Base-by-base conservation (phyloP, 2,888 invertebrate genomes). In the Trilocha varians region DNA sequence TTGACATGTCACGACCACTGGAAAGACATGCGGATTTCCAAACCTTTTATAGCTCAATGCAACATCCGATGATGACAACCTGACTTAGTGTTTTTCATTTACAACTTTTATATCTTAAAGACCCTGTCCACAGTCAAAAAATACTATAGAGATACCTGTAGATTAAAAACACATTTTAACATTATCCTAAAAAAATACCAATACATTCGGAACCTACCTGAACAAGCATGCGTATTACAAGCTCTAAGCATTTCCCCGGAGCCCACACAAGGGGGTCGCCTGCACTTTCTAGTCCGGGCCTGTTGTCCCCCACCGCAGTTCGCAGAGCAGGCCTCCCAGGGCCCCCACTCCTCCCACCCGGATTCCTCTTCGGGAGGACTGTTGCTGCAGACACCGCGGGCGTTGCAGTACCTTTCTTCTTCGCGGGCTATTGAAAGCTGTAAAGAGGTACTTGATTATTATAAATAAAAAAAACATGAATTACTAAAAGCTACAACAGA, bases 171-270 rank as follows among this genome's bases (percentile, higher is more conserved):
- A n/a, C n/a, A n/a, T n/a, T n/a, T n/a, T n/a, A n/a, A n/a, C n/a
- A n/a, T n/a, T n/a, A n/a, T n/a, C n/a, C n/a, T n/a, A n/a, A n/a
- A n/a, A n/a, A 42, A 33, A 38, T 11, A 32, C 13, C 3, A 32
- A 8, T 8, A 33, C 32, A 25, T 14, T n/a, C n/a, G 3, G 13
- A 33, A 47, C 48, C 47, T 52, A 88, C 89, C 89, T 58, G 85
- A 78, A 59, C 96, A 96, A 0, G 90, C 83, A 40, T 93, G 91
- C 2, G 88, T 86, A 62, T 95, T 94, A 62, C 95, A 96, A 0
- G 88, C 87, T 11, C 91, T 87, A 34, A 90, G 88, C 76, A 93
- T 90, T 3, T 86, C 78, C 0, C 87, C 57, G 2, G 88, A 68
- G 0, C 91, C 91, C 16, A 70, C 70, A 59, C 90, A 91, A 0